Conservation (phyloP, 2,797 vertebrate genomes). For the Cryptoprocta ferox region DNA sequence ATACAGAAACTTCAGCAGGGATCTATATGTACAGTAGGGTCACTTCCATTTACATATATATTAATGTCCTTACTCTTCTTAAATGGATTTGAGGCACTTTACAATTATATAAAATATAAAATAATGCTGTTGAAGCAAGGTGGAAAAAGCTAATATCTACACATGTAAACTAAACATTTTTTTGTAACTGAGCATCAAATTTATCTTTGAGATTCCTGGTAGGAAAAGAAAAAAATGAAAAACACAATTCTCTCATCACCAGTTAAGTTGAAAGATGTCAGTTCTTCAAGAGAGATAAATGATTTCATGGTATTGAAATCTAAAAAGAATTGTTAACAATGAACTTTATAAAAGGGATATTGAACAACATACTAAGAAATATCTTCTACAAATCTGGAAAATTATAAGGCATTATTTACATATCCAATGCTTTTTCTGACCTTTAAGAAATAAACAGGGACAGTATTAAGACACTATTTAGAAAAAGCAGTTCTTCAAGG, state of each 20-base stretch:
- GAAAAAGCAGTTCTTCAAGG: neutral
- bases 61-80: neutral
- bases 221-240: conserved; percentile 33
- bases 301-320: neutral
- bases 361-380: neutral
- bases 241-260: neutral
- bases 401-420: neutral
- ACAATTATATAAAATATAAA: neutral
- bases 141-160: neutral
- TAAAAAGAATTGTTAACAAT: neutral
- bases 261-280: neutral
- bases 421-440: neutral
- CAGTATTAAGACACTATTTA: neutral
- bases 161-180: neutral
- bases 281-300: neutral
- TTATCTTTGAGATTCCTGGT: neutral
- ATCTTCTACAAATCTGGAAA: neutral
- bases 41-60: neutral
- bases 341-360: neutral
- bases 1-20: neutral
- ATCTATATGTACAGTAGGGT: neutral
- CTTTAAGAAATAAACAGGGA: neutral
- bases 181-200: conserved; percentile 3
- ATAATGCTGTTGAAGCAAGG: neutral
- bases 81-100: neutral